phyloP scores from a whole-genome alignment of 2,888 invertebrate species.

The Cremastobaeus sp. region DNA sequence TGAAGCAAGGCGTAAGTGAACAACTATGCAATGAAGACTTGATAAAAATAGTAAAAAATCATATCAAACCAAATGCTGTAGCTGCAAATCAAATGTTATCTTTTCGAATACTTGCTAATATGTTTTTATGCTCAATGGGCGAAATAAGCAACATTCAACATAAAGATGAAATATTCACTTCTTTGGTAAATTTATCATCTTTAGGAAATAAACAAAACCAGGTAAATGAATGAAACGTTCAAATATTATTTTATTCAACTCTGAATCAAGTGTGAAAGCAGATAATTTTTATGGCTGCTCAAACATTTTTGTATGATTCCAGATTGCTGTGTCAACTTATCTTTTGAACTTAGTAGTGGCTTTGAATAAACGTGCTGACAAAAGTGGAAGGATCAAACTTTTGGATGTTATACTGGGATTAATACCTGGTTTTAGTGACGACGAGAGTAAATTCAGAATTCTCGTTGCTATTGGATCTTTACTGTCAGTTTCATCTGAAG shows the following conservation, averaged over 20 bases:
- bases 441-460: constrained; percentile 87
- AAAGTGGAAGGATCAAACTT: constrained; percentile 78
- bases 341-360: constrained; percentile 86
- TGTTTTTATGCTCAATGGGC: constrained; percentile 85
- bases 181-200: constrained; percentile 79
- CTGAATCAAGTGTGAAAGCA: no score
- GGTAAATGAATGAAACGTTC: constrained; percentile 75
- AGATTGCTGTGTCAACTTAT: constrained; percentile 87
- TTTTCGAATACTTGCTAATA: constrained; percentile 89
- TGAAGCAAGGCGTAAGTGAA: constrained; percentile 83
- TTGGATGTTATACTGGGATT: constrained; percentile 81
- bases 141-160: constrained; percentile 82
- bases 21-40: constrained; percentile 79
- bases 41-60: constrained; percentile 76
- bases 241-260: background rate
- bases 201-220: constrained; percentile 83
- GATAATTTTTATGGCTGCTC: no score
- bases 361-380: constrained; percentile 80
- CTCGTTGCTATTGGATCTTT: constrained; percentile 89
- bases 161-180: constrained; percentile 80
- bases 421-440: constrained; percentile 81
- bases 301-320: no score
- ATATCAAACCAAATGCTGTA: constrained; percentile 78
- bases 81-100: constrained; percentile 88
- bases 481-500: constrained; percentile 77